Conservation (phyloP, 2,113 vertebrate genomes). For the Trichomycterus rosablanca region DNA sequence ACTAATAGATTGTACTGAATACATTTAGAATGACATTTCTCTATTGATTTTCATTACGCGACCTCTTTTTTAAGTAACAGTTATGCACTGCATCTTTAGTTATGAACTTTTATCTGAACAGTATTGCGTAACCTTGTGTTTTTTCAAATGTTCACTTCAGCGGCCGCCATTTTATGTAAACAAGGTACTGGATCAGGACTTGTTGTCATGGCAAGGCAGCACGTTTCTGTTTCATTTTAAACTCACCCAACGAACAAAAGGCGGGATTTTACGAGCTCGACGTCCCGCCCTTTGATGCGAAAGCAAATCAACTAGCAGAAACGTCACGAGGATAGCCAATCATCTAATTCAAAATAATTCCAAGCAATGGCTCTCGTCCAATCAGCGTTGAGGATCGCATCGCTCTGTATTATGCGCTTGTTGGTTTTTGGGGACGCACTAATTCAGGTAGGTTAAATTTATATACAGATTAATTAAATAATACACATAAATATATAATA, state of each 20-base stretch:
- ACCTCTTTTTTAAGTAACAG: no score
- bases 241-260: slow-evolving; percentile 3
- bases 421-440: slow-evolving; percentile 15
- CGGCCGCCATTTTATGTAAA: no score
- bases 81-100: no score
- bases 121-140: no score
- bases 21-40: no score
- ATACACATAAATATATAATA: no score
- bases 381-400: background rate
- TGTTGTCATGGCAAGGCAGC: no score
- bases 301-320: slow-evolving; percentile 6
- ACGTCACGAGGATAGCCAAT: background rate
- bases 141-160: no score
- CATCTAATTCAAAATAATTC: background rate
- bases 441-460: slow-evolving; percentile 17
- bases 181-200: no score
- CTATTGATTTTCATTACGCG: no score
- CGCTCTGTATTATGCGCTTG: slow-evolving; percentile 8
- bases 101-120: no score
- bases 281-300: background rate
- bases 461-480: background rate
- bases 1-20: no score
- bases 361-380: background rate
- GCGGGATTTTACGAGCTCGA: background rate
- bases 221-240: background rate